phyloP scores from a whole-genome alignment of 2,888 invertebrate species.

The Drosophila nigricruria region DNA sequence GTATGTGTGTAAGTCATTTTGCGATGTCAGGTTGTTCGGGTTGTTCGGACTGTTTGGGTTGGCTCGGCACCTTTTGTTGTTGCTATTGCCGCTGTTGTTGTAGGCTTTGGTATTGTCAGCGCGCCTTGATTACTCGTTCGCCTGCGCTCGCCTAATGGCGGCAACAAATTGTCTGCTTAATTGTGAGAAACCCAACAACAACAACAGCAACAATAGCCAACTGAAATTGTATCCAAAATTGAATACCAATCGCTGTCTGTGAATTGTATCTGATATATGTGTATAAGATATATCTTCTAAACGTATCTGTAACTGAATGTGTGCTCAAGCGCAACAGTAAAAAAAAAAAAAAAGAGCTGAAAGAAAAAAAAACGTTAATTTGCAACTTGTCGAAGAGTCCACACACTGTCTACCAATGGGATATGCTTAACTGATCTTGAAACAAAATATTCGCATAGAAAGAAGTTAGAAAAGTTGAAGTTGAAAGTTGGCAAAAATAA shows the following conservation, averaged over 20 bases:
- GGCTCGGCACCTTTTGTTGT: background rate
- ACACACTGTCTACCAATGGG: constrained; percentile 6
- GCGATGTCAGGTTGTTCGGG: constrained; percentile 25
- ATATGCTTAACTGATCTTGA: constrained; percentile 12
- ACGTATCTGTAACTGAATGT: constrained; percentile 27
- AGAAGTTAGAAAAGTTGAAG: background rate
- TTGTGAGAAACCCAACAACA: constrained; percentile 69
- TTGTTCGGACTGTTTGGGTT: constrained; percentile 23
- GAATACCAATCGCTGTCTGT: constrained; percentile 26
- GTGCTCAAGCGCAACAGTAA: constrained; percentile 18
- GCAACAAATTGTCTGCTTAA: constrained; percentile 70
- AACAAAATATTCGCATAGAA: background rate
- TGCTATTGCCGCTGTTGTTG: constrained; percentile 9
- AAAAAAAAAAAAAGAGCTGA: background rate
- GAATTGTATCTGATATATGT: constrained; percentile 24
- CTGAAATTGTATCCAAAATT: constrained; percentile 33
- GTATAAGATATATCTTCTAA: constrained; percentile 8
- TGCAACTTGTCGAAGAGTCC: background rate
- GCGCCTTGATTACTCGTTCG: constrained; percentile 57
- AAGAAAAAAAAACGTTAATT: background rate
- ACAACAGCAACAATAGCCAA: constrained; percentile 37
- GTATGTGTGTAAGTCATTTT: constrained; percentile 17
- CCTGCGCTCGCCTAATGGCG: constrained; percentile 55
- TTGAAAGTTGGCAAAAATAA: background rate
- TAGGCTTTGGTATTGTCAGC: constrained; percentile 14